Evolutionary conservation across 2,888 invertebrate genomes (phyloP).

Genomic region (Conops quadrifasciatus): DNA sequence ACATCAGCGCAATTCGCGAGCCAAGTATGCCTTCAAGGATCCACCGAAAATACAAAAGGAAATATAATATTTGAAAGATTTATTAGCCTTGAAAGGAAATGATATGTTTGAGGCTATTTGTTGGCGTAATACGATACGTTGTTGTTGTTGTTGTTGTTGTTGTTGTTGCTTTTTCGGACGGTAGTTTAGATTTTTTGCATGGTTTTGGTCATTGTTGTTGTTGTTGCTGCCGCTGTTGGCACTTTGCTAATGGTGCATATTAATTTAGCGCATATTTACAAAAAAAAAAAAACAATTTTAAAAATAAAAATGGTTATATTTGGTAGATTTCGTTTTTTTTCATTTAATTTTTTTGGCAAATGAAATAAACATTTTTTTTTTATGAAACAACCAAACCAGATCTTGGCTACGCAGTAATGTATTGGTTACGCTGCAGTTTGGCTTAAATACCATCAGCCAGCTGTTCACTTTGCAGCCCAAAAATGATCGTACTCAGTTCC

Average conservation of each 20-base stretch:
- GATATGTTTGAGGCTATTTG: conserved; percentile 40
- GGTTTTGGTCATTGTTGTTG: background rate
- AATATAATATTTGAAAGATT: conserved; percentile 49
- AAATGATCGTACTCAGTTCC: too few species aligned
- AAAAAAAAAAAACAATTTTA: too few species aligned
- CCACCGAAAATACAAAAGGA: conserved; percentile 10
- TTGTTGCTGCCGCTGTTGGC: conserved; percentile 18
- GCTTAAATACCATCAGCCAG: too few species aligned
- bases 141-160: conserved; percentile 28
- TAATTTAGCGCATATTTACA: too few species aligned
- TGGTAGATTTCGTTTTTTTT: background rate
- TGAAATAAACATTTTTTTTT: too few species aligned
- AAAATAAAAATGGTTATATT: conserved; percentile 11
- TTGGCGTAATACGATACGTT: conserved; percentile 26
- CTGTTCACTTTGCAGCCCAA: too few species aligned
- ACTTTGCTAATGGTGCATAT: conserved; percentile 26
- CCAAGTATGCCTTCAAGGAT: conserved; percentile 31
- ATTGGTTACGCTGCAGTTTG: conserved; percentile 32
- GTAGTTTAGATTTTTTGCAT: conserved; percentile 3
- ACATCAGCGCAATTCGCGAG: conserved; percentile 2
- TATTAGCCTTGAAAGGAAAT: conserved; percentile 45
- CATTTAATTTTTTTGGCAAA: background rate
- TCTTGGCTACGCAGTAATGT: too few species aligned
- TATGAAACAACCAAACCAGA: too few species aligned
- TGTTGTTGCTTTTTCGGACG: conserved; percentile 6